Conservation (phyloP, 2,888 invertebrate species). For the Odontomyia ornata region DNA sequence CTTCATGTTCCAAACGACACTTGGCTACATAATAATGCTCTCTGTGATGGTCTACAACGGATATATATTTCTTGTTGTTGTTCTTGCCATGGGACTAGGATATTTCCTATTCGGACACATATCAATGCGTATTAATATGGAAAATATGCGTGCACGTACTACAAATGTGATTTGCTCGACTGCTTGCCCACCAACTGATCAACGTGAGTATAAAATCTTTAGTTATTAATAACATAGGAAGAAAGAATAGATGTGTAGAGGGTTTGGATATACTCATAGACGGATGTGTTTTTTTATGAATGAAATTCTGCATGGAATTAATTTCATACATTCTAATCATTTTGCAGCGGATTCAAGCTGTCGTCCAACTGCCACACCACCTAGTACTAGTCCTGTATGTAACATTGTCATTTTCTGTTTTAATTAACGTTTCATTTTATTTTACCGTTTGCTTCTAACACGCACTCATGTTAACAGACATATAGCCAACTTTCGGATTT, state of each 20-base stretch:
- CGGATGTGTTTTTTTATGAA: background rate
- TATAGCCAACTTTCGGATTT: no score
- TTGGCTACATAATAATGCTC: constrained; percentile 77
- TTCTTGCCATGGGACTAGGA: constrained; percentile 71
- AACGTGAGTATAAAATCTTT: constrained; percentile 49
- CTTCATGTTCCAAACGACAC: constrained; percentile 65
- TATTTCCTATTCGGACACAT: constrained; percentile 68
- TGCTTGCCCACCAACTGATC: constrained; percentile 57
- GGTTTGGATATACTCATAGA: background rate
- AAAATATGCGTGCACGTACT: constrained; percentile 64
- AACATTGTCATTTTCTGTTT: background rate
- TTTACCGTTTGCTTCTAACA: background rate
- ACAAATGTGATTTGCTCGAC: constrained; percentile 63
- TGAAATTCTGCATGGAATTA: background rate
- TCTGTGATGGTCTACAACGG: constrained; percentile 79
- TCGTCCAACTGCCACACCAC: constrained; percentile 19
- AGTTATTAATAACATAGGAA: background rate
- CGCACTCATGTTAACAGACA: no score
- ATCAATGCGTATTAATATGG: constrained; percentile 66
- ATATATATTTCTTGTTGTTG: constrained; percentile 72
- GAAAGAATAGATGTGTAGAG: background rate
- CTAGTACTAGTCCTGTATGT: constrained; percentile 34
- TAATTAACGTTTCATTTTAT: background rate
- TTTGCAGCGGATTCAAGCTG: constrained; percentile 29
- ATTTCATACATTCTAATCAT: background rate